These are phyloP conservation scores for Conopomorpha cramerella DNA, from an alignment of 1,140 invertebrate genomes.

Conservation along the genomic window DNA sequence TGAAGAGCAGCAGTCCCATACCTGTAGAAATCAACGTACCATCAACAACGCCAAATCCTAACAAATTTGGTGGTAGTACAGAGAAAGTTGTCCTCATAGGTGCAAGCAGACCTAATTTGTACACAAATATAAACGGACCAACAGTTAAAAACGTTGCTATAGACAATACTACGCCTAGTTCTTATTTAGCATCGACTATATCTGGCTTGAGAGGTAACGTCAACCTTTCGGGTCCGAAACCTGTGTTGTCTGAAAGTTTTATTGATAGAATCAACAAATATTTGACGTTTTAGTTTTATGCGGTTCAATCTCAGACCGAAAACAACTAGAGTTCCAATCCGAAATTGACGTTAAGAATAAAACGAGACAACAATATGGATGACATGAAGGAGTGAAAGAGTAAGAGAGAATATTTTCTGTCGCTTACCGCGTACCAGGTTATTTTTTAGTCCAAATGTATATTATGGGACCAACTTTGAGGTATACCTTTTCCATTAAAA, in stretches of 20 bases:
- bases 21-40: slow-evolving; percentile 17
- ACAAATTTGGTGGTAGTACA: slow-evolving; percentile 13
- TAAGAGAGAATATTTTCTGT: too few relatives aligned
- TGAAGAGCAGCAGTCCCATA: too few relatives aligned
- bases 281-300: too few relatives aligned
- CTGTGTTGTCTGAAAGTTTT: slow-evolving; percentile 27
- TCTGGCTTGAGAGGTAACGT: slow-evolving; percentile 25
- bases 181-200: slow-evolving; percentile 30
- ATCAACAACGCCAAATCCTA: slow-evolving; percentile 13
- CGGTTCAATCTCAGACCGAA: too few relatives aligned
- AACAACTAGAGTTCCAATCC: too few relatives aligned
- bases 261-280: slow-evolving; percentile 37
- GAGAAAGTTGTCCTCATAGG: slow-evolving; percentile 28
- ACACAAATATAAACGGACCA: slow-evolving; percentile 15
- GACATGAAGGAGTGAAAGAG: too few relatives aligned
- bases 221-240: slow-evolving; percentile 14
- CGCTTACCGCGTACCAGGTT: too few relatives aligned
- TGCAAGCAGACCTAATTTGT: slow-evolving; percentile 15
- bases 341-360: too few relatives aligned
- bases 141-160: slow-evolving; percentile 4
- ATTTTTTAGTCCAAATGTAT: too few relatives aligned
- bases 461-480: too few relatives aligned
- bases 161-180: slow-evolving; percentile 17
- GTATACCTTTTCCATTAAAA: too few relatives aligned
- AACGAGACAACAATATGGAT: too few relatives aligned